Percentiles rank a stretch among this genome's conserved stretches.
phyloP scores from a whole-genome alignment of 1,140 invertebrate species.

The Zophobas morio region DNA sequence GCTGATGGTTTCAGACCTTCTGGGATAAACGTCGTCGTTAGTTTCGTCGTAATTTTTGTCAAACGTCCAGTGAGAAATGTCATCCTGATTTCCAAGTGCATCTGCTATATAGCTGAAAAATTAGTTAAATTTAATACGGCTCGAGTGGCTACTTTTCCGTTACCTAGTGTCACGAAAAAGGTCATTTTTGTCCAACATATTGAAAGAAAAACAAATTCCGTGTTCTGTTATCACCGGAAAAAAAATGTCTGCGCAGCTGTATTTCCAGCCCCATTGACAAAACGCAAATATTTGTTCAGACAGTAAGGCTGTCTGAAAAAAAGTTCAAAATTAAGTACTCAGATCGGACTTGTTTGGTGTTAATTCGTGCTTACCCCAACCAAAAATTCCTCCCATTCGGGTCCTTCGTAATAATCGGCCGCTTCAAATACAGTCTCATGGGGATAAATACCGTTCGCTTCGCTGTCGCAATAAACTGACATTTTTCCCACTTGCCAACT shows the following conservation, averaged over 20 bases:
- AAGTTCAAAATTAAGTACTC: no score
- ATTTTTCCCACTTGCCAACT: no score
- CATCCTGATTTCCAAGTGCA: not conserved
- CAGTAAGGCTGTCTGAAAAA: no score
- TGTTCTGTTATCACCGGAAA: not conserved
- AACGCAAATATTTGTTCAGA: no score
- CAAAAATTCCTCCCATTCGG: no score
- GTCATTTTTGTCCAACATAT: not conserved
- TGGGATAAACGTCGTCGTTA: not conserved
- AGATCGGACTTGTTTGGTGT: no score
- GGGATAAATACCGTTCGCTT: no score
- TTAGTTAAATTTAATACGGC: not conserved
- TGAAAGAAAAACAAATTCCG: not conserved
- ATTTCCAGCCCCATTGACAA: no score
- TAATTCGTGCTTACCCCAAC: no score
- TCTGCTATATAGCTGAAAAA: constrained; percentile 1
- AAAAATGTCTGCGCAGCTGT: not conserved
- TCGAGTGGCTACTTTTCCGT: not conserved
- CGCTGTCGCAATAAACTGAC: no score
- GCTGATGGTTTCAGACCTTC: not conserved
- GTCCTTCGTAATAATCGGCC: no score
- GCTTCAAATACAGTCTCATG: no score
- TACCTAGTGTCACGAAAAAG: not conserved
- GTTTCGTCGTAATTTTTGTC: not conserved
- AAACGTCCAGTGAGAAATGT: not conserved